These are phyloP conservation scores for Xanthorhoe designata DNA, from an alignment of 2,888 invertebrate species.

Conservation along the genomic window DNA sequence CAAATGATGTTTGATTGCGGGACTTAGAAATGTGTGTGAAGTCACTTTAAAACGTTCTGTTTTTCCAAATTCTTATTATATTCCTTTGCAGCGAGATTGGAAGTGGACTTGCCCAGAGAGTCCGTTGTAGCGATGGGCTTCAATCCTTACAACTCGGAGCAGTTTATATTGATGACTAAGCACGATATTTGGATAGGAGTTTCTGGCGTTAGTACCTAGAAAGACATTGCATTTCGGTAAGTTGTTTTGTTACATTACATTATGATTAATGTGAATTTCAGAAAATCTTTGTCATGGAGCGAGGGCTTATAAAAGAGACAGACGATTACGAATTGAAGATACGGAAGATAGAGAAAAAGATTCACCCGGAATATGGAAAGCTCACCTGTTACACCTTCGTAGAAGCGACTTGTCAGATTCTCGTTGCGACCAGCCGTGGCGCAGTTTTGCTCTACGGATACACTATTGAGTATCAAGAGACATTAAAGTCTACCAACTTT, in stretches of 20 bases:
- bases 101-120: conserved; percentile 54
- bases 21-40: no score
- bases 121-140: conserved; percentile 65
- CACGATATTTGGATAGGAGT: conserved; percentile 69
- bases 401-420: conserved; percentile 73
- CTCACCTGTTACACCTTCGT: conserved; percentile 84
- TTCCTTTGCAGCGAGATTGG: conserved; percentile 34
- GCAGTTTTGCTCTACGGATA: conserved; percentile 81
- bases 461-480: conserved; percentile 68
- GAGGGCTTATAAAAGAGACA: conserved; percentile 67
- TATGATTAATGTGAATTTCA: conserved; percentile 42
- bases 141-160: conserved; percentile 65
- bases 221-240: not conserved
- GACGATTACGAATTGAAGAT: conserved; percentile 67
- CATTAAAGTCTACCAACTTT: conserved; percentile 56
- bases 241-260: not conserved
- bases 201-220: conserved; percentile 57
- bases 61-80: no score
- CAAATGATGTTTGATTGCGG: no score
- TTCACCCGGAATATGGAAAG: conserved; percentile 65
- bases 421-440: conserved; percentile 81
- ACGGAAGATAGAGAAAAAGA: conserved; percentile 53
- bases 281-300: conserved; percentile 69
- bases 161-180: conserved; percentile 70
- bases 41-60: no score